phyloP scores from a whole-genome alignment of 2,113 vertebrate genomes.

The Sylvilagus bachmani region DNA sequence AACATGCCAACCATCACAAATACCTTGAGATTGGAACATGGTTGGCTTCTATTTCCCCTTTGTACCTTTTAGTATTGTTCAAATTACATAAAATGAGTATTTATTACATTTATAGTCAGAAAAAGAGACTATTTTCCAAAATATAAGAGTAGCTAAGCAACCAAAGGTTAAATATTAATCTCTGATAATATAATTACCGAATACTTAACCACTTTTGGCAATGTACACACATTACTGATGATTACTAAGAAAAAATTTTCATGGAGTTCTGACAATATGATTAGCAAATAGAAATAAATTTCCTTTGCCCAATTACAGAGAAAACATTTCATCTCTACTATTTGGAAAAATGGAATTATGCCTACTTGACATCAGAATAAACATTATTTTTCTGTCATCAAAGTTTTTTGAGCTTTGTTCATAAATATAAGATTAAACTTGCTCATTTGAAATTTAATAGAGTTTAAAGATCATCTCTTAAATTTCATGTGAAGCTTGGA shows the following conservation, averaged over 20 bases:
- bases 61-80: neutral
- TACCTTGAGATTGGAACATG: neutral
- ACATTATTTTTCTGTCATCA: neutral
- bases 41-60: neutral
- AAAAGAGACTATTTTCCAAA: slow-evolving; percentile 26
- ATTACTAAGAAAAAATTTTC: neutral
- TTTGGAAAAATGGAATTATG: neutral
- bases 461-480: neutral
- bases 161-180: neutral
- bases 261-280: neutral
- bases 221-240: neutral
- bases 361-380: neutral
- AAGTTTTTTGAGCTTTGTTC: neutral
- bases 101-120: neutral
- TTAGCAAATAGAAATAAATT: neutral
- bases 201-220: neutral
- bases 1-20: neutral
- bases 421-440: neutral
- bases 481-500: neutral
- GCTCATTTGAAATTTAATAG: slow-evolving; percentile 12
- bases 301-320: neutral
- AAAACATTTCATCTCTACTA: neutral
- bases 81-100: neutral
- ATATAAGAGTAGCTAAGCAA: neutral
- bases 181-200: neutral